Conservation (phyloP, 1,140 invertebrate species). For the Aphelenchoides fujianensis region DNA sequence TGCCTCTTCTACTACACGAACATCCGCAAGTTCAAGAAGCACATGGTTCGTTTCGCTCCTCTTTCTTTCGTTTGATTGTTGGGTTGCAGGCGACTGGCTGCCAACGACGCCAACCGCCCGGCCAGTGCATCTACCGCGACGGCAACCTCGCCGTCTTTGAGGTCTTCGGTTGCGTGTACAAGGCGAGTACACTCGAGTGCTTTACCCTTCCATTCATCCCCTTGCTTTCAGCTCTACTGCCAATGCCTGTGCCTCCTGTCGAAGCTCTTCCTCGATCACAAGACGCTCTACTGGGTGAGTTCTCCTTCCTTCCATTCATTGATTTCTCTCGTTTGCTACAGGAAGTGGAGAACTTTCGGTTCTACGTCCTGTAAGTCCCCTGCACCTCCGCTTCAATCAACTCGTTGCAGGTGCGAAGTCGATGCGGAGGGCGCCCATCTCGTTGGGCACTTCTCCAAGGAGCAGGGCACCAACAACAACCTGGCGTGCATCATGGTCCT, state of each 20-base stretch:
- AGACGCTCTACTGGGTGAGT: too few species aligned
- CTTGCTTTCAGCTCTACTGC: slow-evolving; percentile 80
- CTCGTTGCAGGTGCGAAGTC: too few species aligned
- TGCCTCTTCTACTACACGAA: slow-evolving; percentile 96
- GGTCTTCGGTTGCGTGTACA: slow-evolving; percentile 96
- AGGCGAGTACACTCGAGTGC: slow-evolving; percentile 70
- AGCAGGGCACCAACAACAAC: slow-evolving; percentile 97
- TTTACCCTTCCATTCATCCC: too few species aligned
- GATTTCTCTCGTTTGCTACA: too few species aligned
- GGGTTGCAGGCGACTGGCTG: too few species aligned
- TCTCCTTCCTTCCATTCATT: too few species aligned
- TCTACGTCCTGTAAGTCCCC: slow-evolving; percentile 97
- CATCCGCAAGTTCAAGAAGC: slow-evolving; percentile 82
- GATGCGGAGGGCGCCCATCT: slow-evolving; percentile 64
- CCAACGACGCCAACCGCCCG: slow-evolving; percentile 88
- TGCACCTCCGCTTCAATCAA: too few species aligned
- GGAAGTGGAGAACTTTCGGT: slow-evolving; percentile 97
- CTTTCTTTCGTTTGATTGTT: too few species aligned
- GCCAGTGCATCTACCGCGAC: slow-evolving; percentile 97
- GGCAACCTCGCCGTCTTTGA: slow-evolving; percentile 86
- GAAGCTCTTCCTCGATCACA: slow-evolving; percentile 81
- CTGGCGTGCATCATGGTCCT: slow-evolving; percentile 94
- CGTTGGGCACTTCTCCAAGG: slow-evolving; percentile 96
- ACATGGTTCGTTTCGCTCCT: slow-evolving; percentile 80
- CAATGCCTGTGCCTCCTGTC: slow-evolving; percentile 95